Percentiles rank a stretch among this genome's conserved stretches.
Evolutionary conservation across 2,797 vertebrate genomes (phyloP).

Genomic region (Danionella dracula): DNA sequence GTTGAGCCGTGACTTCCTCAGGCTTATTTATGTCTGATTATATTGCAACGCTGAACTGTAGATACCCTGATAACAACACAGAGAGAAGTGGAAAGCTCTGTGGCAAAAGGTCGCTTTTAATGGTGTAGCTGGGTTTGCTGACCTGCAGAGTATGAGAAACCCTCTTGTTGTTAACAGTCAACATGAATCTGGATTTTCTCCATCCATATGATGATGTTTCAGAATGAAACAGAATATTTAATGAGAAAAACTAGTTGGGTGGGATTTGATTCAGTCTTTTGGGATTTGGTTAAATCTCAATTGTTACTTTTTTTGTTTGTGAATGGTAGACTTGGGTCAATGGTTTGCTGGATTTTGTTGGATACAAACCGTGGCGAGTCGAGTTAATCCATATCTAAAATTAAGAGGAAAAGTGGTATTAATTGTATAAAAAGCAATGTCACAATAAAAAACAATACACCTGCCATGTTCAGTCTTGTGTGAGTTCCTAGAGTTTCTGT

Average conservation of each 20-base stretch:
- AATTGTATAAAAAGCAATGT: too few species aligned
- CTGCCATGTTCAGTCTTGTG: too few species aligned
- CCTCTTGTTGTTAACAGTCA: not conserved
- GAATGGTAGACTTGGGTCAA: too few species aligned
- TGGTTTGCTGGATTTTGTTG: too few species aligned
- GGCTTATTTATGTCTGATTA: slow-evolving; percentile 77
- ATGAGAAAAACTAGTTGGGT: not conserved
- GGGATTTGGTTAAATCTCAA: not conserved
- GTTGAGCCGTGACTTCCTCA: slow-evolving; percentile 43
- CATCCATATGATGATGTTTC: not conserved
- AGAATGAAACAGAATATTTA: not conserved
- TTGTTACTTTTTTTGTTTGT: not conserved
- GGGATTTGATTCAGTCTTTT: not conserved
- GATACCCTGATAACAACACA: not conserved
- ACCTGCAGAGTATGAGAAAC: not conserved
- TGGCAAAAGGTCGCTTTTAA: slow-evolving; percentile 47
- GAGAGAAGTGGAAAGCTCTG: not conserved
- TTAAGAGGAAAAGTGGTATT: too few species aligned
- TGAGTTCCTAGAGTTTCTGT: too few species aligned
- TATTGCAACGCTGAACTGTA: slow-evolving; percentile 55
- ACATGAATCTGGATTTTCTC: not conserved
- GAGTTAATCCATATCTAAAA: too few species aligned
- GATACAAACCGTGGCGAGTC: too few species aligned
- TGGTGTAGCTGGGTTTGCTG: slow-evolving; percentile 4
- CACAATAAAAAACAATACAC: too few species aligned